Base-by-base conservation (phyloP, 2,113 vertebrate species). In the Aix galericulata region DNA sequence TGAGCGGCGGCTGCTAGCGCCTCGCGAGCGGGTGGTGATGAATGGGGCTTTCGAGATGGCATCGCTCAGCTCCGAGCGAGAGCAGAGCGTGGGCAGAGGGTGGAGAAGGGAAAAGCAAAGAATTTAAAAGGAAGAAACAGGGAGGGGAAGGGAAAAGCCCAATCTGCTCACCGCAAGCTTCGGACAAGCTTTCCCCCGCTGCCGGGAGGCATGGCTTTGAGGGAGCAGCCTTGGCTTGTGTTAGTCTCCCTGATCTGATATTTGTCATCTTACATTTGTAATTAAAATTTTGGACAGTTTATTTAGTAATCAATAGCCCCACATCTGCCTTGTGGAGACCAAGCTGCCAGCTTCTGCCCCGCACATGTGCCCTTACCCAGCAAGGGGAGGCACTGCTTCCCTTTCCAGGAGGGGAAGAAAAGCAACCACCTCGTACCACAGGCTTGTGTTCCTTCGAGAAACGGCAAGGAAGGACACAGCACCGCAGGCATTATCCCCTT, bases 11-110 rank as follows among this genome's bases (percentile, higher is more conserved):
- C 89, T 26, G 68, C 73, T 26, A 22, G 72, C 8, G 83, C 86
- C 91, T 69, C 48, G 21, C 75, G 31, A 62, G 88, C 94, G 1
- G 86, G 94, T 34, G 13, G 95, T 95, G 94, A 90, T 93, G 92
- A 89, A 96, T 94, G 89, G 82, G 69, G 75, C 94, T 93, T 74
- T n/a, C 29, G 77, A 93, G 93, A 86, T 79, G 20, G 96, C 82
- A 46, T 26, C 32, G 20, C 91, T 92, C 46, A 8, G 73, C 91
- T 84, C 84, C 6, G 4, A 94, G 92, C 7, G 0, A 67, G 31
- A 86, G 74, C 48, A 71, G 38, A 91, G 58, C 8, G 36, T 55
- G 83, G 88, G 91, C 76, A 88, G 26, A 32, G 42, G 53, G 60
- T 58, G 87, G 64, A 55, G 86, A 92, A 44, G 13, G 18, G 26